phyloP scores from a whole-genome alignment of 2,113 vertebrate species.

The Channa argus region DNA sequence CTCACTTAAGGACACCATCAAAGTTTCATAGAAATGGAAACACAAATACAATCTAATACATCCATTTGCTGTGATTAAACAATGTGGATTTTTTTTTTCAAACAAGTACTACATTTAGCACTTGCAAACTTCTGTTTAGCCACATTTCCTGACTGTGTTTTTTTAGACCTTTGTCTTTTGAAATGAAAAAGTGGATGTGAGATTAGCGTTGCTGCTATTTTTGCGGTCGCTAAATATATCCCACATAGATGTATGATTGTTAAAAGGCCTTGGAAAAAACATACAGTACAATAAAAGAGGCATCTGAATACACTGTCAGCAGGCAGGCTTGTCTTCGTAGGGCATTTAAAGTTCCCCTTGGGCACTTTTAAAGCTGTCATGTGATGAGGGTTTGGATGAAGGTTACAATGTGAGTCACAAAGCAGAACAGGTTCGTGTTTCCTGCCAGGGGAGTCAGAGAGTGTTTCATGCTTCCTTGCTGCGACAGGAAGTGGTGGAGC shows the following conservation, averaged over 20 bases:
- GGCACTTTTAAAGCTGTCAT: conserved; percentile 35
- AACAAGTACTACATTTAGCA: not conserved
- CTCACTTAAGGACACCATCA: not conserved
- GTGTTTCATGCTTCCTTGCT: conserved; percentile 67
- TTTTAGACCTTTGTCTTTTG: not conserved
- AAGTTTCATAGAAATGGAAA: not conserved
- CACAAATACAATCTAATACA: not conserved
- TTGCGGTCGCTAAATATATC: not conserved
- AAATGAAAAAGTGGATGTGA: not conserved
- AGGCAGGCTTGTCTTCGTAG: conserved; percentile 19
- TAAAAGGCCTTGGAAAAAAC: conserved; percentile 21
- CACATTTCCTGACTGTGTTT: no score
- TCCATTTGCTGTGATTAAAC: not conserved
- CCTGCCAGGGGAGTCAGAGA: conserved; percentile 61
- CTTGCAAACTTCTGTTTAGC: not conserved
- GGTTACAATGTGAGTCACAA: conserved; percentile 66
- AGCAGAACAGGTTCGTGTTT: conserved; percentile 63
- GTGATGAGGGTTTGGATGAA: conserved; percentile 59
- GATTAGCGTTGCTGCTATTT: not conserved
- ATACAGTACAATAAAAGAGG: not conserved
- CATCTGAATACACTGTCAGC: conserved; percentile 6
- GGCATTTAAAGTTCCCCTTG: conserved; percentile 36
- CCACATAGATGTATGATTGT: not conserved
- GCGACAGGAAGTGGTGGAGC: conserved; percentile 74
- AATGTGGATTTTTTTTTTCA: not conserved